Base-by-base conservation (phyloP, 2,888 invertebrate species). In the Tribolium freemani region DNA sequence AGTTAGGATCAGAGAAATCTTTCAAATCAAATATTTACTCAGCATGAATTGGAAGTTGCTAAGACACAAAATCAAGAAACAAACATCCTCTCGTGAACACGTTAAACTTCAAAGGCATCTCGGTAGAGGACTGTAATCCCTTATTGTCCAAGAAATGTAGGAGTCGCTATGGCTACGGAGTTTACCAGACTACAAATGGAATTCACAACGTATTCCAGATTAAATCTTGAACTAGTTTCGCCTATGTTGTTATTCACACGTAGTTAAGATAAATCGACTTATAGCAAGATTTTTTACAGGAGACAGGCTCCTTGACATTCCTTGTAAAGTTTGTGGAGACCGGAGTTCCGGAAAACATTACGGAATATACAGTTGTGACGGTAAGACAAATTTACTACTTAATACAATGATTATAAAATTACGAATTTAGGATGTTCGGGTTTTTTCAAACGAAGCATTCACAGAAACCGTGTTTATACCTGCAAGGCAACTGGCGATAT, bases 271-370 rank as follows among this genome's bases (percentile, higher is more conserved):
- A 26, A 26, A 26, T 26, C 26, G 26, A 26, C 3, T 26, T 1
- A 26, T 26, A 3, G 3, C 26, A 26, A 26, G n/a, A 54, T 67
- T 76, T 44, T 76, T 85, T 88, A 60, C 87, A 96, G 98, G 98
- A 86, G 97, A 99, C 87, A 94, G 99, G 83, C 92, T 99, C 80
- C 92, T 99, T 84, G 99, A 99, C 88, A 98, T 99, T 85, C 97
- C 98, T 11, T 99, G 99, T 88, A 96, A 97, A 88, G 99, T 99
- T 74, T 99, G 99, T 84, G 98, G 98, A 71, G 99, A 99, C 88
- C 92, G 99, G 84, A 98, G 98, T 83, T 98, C 98, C 9, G 99
- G 99, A 71, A 99, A 99, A 88, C 99, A 99, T 88, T 99, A 99
- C 88, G 99, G 99, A 79, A 99, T 99, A 84, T 99, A 98, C 88